Evolutionary conservation across 2,113 vertebrate genomes (phyloP).

Genomic region (Neogale vison): DNA sequence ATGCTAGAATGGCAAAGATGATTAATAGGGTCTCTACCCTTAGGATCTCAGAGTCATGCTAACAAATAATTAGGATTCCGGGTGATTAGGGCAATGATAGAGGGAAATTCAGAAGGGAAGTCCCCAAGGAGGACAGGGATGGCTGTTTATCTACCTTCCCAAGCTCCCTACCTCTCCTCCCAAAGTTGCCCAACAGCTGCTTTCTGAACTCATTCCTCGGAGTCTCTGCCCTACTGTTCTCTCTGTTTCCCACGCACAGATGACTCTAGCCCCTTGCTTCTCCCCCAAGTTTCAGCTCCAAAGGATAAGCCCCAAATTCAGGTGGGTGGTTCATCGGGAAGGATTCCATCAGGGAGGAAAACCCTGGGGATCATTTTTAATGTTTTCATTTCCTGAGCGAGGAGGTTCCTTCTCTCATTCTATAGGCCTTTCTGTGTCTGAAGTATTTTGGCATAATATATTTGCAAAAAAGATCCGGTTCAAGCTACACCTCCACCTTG

Average conservation of each 20-base stretch:
- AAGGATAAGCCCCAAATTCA: not conserved
- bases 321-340: not conserved
- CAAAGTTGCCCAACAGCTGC: not conserved
- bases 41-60: not conserved
- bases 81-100: not conserved
- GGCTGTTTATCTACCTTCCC: not conserved
- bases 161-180: not conserved
- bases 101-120: not conserved
- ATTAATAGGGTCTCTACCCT: not conserved
- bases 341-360: not conserved
- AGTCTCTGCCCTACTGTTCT: not conserved
- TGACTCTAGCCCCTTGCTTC: not conserved
- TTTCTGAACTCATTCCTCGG: not conserved
- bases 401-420: not conserved
- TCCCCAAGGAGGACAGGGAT: not conserved
- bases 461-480: not conserved
- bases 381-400: slow-evolving; percentile 32
- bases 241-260: not conserved
- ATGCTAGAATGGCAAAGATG: not conserved
- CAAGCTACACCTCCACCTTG: not conserved
- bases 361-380: not conserved
- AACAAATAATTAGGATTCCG: not conserved
- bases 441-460: not conserved
- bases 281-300: not conserved
- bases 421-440: not conserved